phyloP scores from a whole-genome alignment of 2,888 invertebrate species.

The Drosophila falleni region DNA sequence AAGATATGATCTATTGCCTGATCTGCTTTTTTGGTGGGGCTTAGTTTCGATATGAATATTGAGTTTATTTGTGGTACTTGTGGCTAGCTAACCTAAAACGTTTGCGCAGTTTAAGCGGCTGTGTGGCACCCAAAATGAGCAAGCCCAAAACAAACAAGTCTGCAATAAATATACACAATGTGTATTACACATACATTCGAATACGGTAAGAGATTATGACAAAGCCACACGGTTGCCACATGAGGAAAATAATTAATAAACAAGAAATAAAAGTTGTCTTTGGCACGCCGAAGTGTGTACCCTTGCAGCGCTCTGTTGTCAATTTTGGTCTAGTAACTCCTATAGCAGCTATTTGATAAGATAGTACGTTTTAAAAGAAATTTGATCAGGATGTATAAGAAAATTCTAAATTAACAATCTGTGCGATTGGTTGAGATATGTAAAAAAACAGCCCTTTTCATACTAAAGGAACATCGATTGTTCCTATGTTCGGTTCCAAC shows the following conservation, averaged over 20 bases:
- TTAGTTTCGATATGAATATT: constrained; percentile 28
- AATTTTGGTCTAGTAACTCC: neutral
- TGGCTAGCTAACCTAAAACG: constrained; percentile 76
- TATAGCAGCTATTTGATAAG: no score
- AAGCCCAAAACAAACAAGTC: constrained; percentile 81
- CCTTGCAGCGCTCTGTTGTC: neutral
- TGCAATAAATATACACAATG: constrained; percentile 60
- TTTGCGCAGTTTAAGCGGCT: constrained; percentile 76
- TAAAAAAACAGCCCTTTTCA: neutral
- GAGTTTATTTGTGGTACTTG: constrained; percentile 11
- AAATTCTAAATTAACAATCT: no score
- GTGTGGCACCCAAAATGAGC: constrained; percentile 83
- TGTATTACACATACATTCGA: constrained; percentile 4
- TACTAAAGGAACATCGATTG: neutral
- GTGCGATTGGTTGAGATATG: no score
- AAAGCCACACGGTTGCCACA: neutral
- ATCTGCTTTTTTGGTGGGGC: constrained; percentile 28
- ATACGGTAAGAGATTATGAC: constrained; percentile 33
- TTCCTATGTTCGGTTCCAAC: neutral
- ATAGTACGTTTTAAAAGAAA: no score
- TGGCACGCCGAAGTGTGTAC: neutral
- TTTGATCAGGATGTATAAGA: no score
- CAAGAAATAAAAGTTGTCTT: neutral
- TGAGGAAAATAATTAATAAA: no score
- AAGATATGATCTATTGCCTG: constrained; percentile 39